Percentiles rank a stretch among this genome's conserved stretches.
These are phyloP conservation scores for Willisornis vidua DNA, from an alignment of 2,113 vertebrate species.

Conservation along the genomic window DNA sequence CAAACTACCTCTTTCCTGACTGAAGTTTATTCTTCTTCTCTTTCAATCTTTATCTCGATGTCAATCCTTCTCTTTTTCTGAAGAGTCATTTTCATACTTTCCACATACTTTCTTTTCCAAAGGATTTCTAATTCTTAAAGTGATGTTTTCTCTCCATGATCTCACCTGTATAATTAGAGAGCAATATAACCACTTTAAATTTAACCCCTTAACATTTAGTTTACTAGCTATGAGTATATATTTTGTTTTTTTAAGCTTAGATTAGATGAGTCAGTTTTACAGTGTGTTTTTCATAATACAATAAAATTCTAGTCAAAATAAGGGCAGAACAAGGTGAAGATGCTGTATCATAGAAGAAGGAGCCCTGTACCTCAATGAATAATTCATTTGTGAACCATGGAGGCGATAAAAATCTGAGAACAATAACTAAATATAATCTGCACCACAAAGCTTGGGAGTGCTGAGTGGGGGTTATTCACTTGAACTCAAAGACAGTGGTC, in stretches of 20 bases:
- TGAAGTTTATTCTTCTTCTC: background rate
- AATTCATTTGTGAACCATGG: slow-evolving; percentile 24
- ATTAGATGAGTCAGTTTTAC: background rate
- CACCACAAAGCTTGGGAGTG: background rate
- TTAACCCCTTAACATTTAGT: background rate
- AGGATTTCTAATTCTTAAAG: background rate
- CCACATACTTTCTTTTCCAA: background rate
- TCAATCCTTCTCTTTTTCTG: background rate
- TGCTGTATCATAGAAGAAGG: background rate
- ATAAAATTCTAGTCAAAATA: background rate
- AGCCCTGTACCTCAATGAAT: background rate
- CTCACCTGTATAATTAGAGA: background rate
- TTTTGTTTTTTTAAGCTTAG: background rate
- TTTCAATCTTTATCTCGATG: background rate
- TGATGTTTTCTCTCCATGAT: background rate
- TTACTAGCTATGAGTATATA: background rate
- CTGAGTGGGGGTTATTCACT: background rate
- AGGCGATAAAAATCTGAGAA: slow-evolving; percentile 22
- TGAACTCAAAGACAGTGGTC: background rate
- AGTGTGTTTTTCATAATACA: background rate
- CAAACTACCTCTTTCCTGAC: background rate
- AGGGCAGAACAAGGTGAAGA: background rate
- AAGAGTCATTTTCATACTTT: background rate
- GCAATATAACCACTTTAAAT: background rate
- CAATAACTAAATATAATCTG: slow-evolving; percentile 15